These are phyloP conservation scores for Thunnus maccoyii DNA, from an alignment of 2,113 vertebrate species.

Conservation along the genomic window DNA sequence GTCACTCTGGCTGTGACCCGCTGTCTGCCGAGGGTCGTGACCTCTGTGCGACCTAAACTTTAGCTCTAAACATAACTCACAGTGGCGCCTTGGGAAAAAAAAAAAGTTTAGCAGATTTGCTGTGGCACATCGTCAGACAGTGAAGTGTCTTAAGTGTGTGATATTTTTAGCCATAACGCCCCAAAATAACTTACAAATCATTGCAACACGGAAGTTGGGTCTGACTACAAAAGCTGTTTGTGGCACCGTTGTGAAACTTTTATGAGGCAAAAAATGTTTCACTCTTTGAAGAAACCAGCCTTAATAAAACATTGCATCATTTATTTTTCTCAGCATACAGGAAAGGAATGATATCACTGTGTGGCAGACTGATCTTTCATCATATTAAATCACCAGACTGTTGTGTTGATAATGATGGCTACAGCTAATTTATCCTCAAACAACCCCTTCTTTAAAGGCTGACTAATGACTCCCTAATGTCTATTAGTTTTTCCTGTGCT, in stretches of 20 bases:
- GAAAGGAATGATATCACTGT: background rate
- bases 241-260: slow-evolving; percentile 32
- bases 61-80: slow-evolving; percentile 64
- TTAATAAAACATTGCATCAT: slow-evolving; percentile 17
- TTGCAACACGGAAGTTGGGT: slow-evolving; percentile 16
- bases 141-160: background rate
- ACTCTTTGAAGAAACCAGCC: slow-evolving; percentile 32
- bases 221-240: slow-evolving; percentile 40
- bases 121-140: slow-evolving; percentile 26
- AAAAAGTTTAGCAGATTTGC: slow-evolving; percentile 17
- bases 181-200: slow-evolving; percentile 60
- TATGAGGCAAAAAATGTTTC: background rate
- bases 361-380: slow-evolving; percentile 28
- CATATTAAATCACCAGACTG: slow-evolving; percentile 5
- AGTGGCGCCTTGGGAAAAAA: slow-evolving; percentile 35
- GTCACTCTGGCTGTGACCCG: slow-evolving; percentile 55
- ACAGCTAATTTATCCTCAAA: slow-evolving; percentile 20
- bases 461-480: slow-evolving; percentile 44
- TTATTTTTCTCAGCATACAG: slow-evolving; percentile 6
- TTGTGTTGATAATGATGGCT: slow-evolving; percentile 19
- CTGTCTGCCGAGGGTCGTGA: slow-evolving; percentile 42
- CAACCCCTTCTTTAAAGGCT: slow-evolving; percentile 17
- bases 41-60: slow-evolving; percentile 57
- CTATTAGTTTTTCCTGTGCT: slow-evolving; percentile 29
- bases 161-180: slow-evolving; percentile 57